Conservation (phyloP, 2,113 vertebrate species). For the Eretmochelys imbricata region DNA sequence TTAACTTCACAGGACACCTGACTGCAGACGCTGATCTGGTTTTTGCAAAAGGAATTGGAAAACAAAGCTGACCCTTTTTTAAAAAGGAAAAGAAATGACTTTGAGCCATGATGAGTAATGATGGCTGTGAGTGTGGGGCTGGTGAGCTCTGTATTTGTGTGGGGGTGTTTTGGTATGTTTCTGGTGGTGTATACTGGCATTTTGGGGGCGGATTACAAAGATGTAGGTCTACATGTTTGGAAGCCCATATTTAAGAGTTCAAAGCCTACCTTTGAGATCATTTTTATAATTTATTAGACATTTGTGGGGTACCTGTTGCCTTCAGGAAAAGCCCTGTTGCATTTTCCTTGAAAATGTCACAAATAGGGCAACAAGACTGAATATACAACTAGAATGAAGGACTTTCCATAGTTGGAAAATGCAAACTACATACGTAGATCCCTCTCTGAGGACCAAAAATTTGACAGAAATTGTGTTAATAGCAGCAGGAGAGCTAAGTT, state of each 20-base stretch:
- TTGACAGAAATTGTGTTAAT: not conserved
- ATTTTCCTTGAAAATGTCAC: not conserved
- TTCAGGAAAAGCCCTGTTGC: not conserved
- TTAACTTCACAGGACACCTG: not conserved
- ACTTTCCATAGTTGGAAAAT: not conserved
- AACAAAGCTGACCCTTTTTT: not conserved
- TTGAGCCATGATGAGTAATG: not conserved
- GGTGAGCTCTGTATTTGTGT: not conserved
- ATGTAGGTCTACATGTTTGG: not conserved
- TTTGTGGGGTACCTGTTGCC: not conserved
- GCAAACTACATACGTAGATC: not conserved
- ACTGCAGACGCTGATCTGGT: not conserved
- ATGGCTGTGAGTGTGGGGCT: not conserved
- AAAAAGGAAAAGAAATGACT: not conserved
- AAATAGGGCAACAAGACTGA: not conserved
- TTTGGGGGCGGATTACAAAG: not conserved
- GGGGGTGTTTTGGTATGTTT: not conserved
- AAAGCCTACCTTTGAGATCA: not conserved
- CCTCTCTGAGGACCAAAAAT: fast-evolving
- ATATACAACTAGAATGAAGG: not conserved
- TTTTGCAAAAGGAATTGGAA: not conserved
- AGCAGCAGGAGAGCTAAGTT: not conserved
- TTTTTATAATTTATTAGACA: not conserved
- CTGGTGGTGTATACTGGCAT: not conserved
- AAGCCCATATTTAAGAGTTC: not conserved